Evolutionary conservation across 2,888 invertebrate genomes (phyloP), one percentile per base, ranked within the genome.

Genomic region (Dichetophora obliterata): DNA sequence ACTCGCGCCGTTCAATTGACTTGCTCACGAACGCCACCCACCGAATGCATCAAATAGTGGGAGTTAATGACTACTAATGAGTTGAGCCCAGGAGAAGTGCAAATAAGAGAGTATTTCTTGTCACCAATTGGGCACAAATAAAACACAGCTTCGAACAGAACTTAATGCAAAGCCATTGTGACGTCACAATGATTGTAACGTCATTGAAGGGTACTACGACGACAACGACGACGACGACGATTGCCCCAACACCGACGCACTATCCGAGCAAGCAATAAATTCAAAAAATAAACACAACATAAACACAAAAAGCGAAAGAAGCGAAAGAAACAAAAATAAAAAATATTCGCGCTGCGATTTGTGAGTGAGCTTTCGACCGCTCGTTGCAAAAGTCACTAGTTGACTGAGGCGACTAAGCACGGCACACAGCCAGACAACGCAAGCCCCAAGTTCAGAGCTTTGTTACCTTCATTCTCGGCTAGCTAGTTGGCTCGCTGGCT

Each of bases 311-410:
- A 72, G 74, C 74, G 74, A 74, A 74, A 61, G 24, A 73, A 73
- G 61, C 72, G 72, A 73, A 73, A 54, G 37, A 74, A 52, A 66
- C 34, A 74, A 74, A 74, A 74, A 52, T 43, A 66, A 73, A 66
- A 74, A 74, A 52, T 72, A 68, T 61, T 52, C 74, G 74, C 66
- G 74, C 24, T 37, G 52, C 65, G 73, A n/a, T 74, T 54, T 61
- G 6, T 34, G 31, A n/a, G 31, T 48, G 34, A 74, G 74, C 74
- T 74, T 74, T 74, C 66, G 43, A 74, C 66, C 65, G 74, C 74
- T 74, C 74, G 74, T 65, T 74, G 74, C 74, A 74, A 74, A 74
- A 74, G 74, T 74, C 74, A 74, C 74, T 61, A 65, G 66, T 54
- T 74, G 74, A 74, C 74, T 74, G 66, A 74, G 74, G n/a, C 74